Conservation (phyloP, 2,797 vertebrate genomes). For the Siniperca undulata region DNA sequence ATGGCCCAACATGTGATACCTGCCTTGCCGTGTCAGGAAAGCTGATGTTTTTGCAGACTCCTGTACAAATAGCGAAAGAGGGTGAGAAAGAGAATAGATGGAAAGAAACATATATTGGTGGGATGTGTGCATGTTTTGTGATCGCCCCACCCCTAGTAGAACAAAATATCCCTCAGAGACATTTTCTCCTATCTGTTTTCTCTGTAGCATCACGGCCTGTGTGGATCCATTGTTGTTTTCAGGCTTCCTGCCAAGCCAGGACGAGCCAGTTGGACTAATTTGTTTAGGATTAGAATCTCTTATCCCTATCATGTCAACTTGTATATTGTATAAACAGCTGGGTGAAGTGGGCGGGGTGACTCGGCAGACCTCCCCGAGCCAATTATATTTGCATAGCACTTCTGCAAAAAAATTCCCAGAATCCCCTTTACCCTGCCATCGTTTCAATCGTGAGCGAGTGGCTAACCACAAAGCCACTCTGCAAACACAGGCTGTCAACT, state of each 20-base stretch:
- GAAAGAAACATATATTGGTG: constrained; percentile 26
- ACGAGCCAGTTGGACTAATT: constrained; percentile 68
- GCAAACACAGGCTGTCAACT: constrained; percentile 81
- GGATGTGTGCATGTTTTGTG: constrained; percentile 23
- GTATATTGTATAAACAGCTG: constrained; percentile 75
- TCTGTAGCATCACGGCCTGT: constrained; percentile 34
- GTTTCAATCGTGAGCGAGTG: constrained; percentile 71
- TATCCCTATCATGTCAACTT: constrained; percentile 70
- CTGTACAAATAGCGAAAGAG: constrained; percentile 5
- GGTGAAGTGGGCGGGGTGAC: constrained; percentile 55
- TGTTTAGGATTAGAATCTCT: constrained; percentile 73
- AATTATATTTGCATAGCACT: constrained; percentile 72
- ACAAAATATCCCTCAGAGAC: constrained; percentile 35
- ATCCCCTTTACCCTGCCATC: constrained; percentile 58
- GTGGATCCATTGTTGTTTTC: constrained; percentile 56
- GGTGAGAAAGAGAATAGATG: constrained; percentile 1
- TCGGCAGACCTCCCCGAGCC: constrained; percentile 55
- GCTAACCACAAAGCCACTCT: constrained; percentile 80
- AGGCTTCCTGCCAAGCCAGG: constrained; percentile 55
- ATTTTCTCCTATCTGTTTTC: constrained; percentile 38
- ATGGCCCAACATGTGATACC: constrained; percentile 23
- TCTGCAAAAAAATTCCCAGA: constrained; percentile 51
- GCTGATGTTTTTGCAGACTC: constrained; percentile 46
- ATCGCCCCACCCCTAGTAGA: neutral
- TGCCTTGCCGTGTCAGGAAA: constrained; percentile 40